Percentiles rank a stretch among this genome's conserved stretches.
These are phyloP conservation scores for Corapipo altera DNA, from an alignment of 2,113 vertebrate species.

Conservation along the genomic window DNA sequence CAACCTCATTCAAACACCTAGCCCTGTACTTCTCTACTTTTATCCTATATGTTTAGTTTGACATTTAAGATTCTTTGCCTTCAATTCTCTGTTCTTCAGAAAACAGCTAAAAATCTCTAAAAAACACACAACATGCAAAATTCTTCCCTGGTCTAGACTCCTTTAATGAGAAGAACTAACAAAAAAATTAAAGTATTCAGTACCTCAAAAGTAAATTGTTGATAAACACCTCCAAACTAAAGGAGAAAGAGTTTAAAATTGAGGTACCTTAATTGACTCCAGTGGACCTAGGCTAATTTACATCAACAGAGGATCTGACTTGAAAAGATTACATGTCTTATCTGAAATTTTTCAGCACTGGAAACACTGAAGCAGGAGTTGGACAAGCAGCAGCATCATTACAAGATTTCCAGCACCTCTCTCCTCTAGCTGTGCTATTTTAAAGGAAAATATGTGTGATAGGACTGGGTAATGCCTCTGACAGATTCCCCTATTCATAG, in stretches of 20 bases:
- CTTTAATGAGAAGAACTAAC: not conserved
- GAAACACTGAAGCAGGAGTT: not conserved
- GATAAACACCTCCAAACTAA: not conserved
- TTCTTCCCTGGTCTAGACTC: not conserved
- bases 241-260: not conserved
- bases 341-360: not conserved
- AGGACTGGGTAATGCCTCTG: constrained; percentile 14
- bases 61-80: not conserved
- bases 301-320: not conserved
- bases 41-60: not conserved
- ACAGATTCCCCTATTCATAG: not conserved
- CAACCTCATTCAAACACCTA: not conserved
- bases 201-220: not conserved
- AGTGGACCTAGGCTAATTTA: not conserved
- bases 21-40: not conserved
- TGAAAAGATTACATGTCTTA: not conserved
- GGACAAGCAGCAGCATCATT: not conserved
- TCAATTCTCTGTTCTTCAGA: not conserved
- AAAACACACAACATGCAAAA: not conserved
- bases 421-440: not conserved
- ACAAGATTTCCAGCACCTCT: not conserved
- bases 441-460: constrained; percentile 7
- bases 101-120: not conserved
- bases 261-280: not conserved
- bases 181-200: not conserved